A percentile compares a stretch with the other conserved stretches of the same genome.
phyloP scores from a whole-genome alignment of 2,888 invertebrate genomes.

The Sarcophaga variegata region DNA sequence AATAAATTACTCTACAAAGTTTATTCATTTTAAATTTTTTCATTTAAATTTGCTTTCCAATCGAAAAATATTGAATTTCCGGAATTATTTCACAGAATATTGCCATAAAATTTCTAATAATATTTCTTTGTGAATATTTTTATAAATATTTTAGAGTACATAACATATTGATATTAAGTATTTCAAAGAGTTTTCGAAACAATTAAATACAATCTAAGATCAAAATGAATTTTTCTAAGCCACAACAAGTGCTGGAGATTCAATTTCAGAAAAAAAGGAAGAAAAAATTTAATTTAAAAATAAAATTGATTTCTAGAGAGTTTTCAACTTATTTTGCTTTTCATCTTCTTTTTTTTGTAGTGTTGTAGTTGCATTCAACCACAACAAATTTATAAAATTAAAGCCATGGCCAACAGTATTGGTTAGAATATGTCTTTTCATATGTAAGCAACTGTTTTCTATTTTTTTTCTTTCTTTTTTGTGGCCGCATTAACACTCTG shows the following conservation, averaged over 20 bases:
- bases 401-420: constrained; percentile 40
- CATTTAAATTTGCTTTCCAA: too few species aligned
- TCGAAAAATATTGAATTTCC: too few species aligned
- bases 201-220: constrained; percentile 28
- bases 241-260: constrained; percentile 16
- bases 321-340: too few species aligned
- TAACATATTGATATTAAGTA: too few species aligned
- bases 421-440: constrained; percentile 3
- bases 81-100: too few species aligned
- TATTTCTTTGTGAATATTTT: too few species aligned
- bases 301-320: constrained; percentile 34
- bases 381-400: constrained; percentile 12
- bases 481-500: constrained; percentile 3
- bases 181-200: too few species aligned
- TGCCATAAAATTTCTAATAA: too few species aligned
- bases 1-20: too few species aligned
- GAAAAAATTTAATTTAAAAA: constrained; percentile 22
- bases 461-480: background rate
- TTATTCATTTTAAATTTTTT: too few species aligned
- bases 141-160: too few species aligned
- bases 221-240: constrained; percentile 16
- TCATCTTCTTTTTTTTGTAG: background rate
- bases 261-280: background rate
- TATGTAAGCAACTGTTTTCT: background rate
- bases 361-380: background rate